Conservation (phyloP, 2,797 vertebrate genomes). For the Enteromius unitaeniatus region DNA sequence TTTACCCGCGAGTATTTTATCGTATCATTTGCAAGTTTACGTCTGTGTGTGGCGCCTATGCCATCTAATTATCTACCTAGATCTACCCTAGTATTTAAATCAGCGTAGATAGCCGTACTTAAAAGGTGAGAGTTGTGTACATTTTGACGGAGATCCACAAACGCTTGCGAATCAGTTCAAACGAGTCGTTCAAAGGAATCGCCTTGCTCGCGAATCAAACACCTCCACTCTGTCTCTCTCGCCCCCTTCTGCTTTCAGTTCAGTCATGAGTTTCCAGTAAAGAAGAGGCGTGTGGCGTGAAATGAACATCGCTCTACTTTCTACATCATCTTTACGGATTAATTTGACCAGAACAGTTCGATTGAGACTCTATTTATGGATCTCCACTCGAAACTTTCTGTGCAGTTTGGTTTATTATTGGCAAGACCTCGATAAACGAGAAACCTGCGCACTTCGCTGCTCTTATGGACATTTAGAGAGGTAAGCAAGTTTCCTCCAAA, state of each 20-base stretch:
- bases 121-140: not conserved
- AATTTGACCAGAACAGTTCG: not conserved
- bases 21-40: not conserved
- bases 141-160: not conserved
- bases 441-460: not conserved
- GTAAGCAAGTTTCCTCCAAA: constrained; percentile 18
- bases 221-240: not conserved
- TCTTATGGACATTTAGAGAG: constrained; percentile 22
- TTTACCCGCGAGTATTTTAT: not conserved
- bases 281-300: constrained; percentile 18
- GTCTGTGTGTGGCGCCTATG: not conserved
- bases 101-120: not conserved
- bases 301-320: not conserved
- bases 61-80: not conserved
- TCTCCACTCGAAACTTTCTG: not conserved
- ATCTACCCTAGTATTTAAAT: not conserved
- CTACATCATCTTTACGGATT: not conserved
- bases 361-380: constrained; percentile 19
- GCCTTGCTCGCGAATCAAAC: constrained; percentile 26
- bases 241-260: not conserved
- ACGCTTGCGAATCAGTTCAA: not conserved
- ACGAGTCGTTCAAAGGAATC: constrained; percentile 18
- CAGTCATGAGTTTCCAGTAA: constrained; percentile 32
- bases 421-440: not conserved
- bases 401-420: not conserved